phyloP scores from a whole-genome alignment of 1,140 invertebrate species.

The Drosophila burlai region DNA sequence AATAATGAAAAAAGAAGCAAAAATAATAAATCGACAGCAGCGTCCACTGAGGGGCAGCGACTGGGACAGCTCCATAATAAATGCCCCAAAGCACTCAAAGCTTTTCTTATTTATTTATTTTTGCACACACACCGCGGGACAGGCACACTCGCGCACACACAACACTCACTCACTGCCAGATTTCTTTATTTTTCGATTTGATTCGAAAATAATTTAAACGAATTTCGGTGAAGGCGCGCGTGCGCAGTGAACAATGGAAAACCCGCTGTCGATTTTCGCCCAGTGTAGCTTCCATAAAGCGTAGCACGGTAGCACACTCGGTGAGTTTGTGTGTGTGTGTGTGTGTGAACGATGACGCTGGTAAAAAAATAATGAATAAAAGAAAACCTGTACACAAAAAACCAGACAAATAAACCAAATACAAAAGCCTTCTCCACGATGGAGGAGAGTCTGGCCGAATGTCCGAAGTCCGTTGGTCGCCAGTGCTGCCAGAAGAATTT shows the following conservation, averaged over 20 bases:
- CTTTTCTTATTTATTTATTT: conserved; percentile 64
- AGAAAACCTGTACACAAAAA: conserved; percentile 80
- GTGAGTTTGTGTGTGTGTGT: conserved; percentile 30
- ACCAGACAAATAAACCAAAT: conserved; percentile 70
- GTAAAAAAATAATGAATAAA: conserved; percentile 83
- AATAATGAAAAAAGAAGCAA: conserved; percentile 5
- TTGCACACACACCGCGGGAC: conserved; percentile 17
- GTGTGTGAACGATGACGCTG: conserved; percentile 76
- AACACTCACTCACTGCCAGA: conserved; percentile 15
- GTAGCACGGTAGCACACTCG: conserved; percentile 74
- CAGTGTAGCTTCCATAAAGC: conserved; percentile 64
- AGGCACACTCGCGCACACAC: conserved; percentile 9
- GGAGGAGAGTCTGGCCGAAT: conserved; percentile 5
- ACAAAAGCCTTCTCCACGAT: conserved; percentile 65
- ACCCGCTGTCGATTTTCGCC: conserved; percentile 42
- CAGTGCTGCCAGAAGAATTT: conserved; percentile 5
- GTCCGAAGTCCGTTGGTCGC: conserved; percentile 19
- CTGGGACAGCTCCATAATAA: conserved; percentile 57
- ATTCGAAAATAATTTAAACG: conserved; percentile 53
- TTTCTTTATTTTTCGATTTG: conserved; percentile 65
- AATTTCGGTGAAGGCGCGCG: conserved; percentile 36
- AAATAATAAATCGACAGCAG: conserved; percentile 54
- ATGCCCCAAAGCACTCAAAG: conserved; percentile 60
- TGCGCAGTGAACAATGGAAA: conserved; percentile 47
- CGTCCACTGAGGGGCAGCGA: conserved; percentile 26